These are phyloP conservation scores for Latrodectus elegans DNA, from an alignment of 2,888 invertebrate species.

Conservation along the genomic window DNA sequence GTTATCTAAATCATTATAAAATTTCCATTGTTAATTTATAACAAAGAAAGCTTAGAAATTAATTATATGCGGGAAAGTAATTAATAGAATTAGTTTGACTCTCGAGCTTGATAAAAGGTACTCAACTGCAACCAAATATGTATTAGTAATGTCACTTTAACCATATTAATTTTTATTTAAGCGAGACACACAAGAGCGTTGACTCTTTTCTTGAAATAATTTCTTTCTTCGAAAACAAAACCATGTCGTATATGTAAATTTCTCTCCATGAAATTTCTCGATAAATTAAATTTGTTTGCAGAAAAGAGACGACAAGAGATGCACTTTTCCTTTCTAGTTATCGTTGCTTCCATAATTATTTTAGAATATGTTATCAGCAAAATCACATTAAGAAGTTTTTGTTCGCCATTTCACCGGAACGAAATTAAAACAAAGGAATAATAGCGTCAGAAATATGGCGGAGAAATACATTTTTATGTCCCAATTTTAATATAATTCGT, in stretches of 20 bases:
- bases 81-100: too few species aligned
- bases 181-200: too few species aligned
- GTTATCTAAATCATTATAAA: too few species aligned
- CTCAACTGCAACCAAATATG: too few species aligned
- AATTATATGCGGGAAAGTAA: too few species aligned
- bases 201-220: not conserved
- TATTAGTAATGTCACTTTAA: too few species aligned
- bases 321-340: constrained; percentile 1
- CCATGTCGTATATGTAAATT: not conserved
- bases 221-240: not conserved
- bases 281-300: not conserved
- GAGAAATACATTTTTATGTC: too few species aligned
- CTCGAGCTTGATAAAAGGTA: too few species aligned
- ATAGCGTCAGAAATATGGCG: not conserved
- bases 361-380: not conserved
- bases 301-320: not conserved
- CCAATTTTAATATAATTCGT: too few species aligned
- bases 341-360: not conserved
- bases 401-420: not conserved
- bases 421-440: not conserved
- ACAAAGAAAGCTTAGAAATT: too few species aligned
- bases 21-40: too few species aligned
- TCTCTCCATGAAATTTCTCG: not conserved
- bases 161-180: too few species aligned
- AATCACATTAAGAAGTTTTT: constrained; percentile 2